Percentiles rank a stretch among this genome's conserved stretches.
Evolutionary conservation across 1,140 invertebrate genomes (phyloP).

Genomic region (Episyrphus balteatus): DNA sequence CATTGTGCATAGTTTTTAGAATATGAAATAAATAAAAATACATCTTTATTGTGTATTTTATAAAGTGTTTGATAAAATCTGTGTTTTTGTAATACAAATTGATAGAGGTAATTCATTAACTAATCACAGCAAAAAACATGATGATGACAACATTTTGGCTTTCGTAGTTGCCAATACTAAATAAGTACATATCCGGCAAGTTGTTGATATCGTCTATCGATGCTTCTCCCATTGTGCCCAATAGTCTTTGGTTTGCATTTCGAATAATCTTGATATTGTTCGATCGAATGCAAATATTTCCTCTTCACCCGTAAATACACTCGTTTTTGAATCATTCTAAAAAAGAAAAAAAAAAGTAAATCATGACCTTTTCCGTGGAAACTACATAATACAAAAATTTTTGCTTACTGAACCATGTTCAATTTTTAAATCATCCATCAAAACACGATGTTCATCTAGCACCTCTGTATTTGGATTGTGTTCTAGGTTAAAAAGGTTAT

Average conservation of each 20-base stretch:
- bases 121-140: too few relatives aligned
- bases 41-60: too few relatives aligned
- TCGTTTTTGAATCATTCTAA: slow-evolving; percentile 41
- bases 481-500: slow-evolving; percentile 56
- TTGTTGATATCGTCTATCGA: slow-evolving; percentile 23
- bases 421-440: slow-evolving; percentile 86
- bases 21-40: too few relatives aligned
- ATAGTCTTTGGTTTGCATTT: slow-evolving; percentile 92
- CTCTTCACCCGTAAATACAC: slow-evolving; percentile 93
- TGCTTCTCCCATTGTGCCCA: slow-evolving; percentile 70
- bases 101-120: too few relatives aligned
- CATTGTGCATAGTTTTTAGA: too few relatives aligned
- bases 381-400: background rate
- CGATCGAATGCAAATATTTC: slow-evolving; percentile 95
- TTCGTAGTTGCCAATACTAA: background rate
- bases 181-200: background rate
- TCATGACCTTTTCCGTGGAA: background rate
- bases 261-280: slow-evolving; percentile 79
- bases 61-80: too few relatives aligned
- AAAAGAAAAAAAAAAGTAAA: background rate
- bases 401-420: slow-evolving; percentile 23
- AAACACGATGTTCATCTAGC: slow-evolving; percentile 63
- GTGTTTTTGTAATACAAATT: too few relatives aligned
- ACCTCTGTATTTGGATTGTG: slow-evolving; percentile 39
- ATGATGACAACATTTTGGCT: too few relatives aligned